A percentile compares a stretch with the other conserved stretches of the same genome.
phyloP scores from a whole-genome alignment of 1,140 invertebrate species.

The Lepidurus couesii region DNA sequence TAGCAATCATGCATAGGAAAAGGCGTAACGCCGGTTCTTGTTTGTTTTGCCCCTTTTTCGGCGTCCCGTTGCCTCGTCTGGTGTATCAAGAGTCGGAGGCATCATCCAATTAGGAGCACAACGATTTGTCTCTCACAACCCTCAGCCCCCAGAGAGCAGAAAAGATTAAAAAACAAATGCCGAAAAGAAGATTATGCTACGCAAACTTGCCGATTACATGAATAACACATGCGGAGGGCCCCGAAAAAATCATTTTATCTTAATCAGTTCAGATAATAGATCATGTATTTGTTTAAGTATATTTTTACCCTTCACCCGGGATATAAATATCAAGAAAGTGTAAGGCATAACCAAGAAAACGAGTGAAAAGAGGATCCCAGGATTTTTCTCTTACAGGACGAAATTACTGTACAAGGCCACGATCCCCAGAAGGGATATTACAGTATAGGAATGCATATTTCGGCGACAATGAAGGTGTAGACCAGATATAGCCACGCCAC shows the following conservation, averaged over 20 bases:
- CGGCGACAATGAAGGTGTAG: neutral
- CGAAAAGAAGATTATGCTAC: neutral
- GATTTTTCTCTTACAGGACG: no score
- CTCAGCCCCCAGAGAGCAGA: neutral
- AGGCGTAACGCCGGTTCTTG: neutral
- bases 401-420: no score
- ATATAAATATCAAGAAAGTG: no score
- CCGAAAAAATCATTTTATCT: neutral
- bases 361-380: no score
- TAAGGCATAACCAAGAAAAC: no score
- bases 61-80: neutral
- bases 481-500: neutral
- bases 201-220: neutral
- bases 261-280: no score
- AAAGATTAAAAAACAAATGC: neutral
- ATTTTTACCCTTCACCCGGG: no score
- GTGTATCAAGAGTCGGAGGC: conserved; percentile 1
- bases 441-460: neutral
- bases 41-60: neutral
- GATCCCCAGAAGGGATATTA: neutral
- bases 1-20: conserved; percentile 5
- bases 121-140: neutral
- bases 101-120: neutral
- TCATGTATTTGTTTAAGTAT: no score
- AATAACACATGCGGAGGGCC: neutral